Evolutionary conservation across 2,888 invertebrate species (phyloP), one percentile per base, ranked within the genome.

Genomic region (Neoaliturus tenellus): DNA sequence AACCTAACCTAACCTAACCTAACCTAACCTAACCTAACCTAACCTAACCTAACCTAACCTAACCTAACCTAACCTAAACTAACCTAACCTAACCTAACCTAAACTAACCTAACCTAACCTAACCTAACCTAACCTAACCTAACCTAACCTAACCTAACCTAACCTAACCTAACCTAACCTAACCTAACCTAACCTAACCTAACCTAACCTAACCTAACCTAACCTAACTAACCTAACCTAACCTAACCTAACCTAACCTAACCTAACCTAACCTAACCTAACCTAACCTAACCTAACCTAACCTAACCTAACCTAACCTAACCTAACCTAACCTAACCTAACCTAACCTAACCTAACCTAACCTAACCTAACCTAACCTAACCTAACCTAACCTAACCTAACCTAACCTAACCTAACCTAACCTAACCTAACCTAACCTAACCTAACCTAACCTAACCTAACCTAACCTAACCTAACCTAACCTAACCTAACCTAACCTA

Each of bases 311-410:
- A 81, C 81, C 81, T 69, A 81, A 81, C 81, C 81, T 81, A 67
- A 81, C 81, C 81, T 81, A 67, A 81, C 82, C 86, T 81, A 85
- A 86, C 86, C 85, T 78, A 48, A 48, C 48, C 48, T 48, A 84
- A 86, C 84, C 86, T 83, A 83, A 86, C 85, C 86, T 86, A 71
- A 84, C 84, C 84, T 84, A 81, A 84, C 84, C 84, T 84, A 84
- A 84, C 84, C 84, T 84, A 84, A 84, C 84, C 84, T 81, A 81
- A 84, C 81, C 84, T 81, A 51, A 48, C 80, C 83, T 78, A 69
- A 82, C 67, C 83, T 80, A 83, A 80, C 83, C 83, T 62, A 83
- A 83, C 83, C 83, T 80, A 80, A 83, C 83, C 78, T 44, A 39
- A 75, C 75, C 75, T 41, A 35, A 75, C 75, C 75, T 51, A 75